phyloP scores from a whole-genome alignment of 2,113 vertebrate genomes.

The Emydura subglobosa region DNA sequence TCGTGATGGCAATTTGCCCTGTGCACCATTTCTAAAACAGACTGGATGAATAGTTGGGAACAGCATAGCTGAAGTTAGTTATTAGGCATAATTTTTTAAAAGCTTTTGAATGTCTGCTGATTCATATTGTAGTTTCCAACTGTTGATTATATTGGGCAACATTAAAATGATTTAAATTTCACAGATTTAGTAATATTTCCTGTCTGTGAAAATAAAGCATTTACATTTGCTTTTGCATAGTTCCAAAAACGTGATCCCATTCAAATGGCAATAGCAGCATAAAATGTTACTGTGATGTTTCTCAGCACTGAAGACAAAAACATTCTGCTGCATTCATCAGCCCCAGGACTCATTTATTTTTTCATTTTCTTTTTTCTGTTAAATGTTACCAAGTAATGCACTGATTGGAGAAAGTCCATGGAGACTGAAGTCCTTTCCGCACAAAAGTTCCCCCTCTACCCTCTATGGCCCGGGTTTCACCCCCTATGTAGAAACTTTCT shows the following conservation, averaged over 20 bases:
- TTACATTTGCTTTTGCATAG: conserved; percentile 35
- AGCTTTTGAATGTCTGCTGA: conserved; percentile 31
- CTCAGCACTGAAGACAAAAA: conserved; percentile 19
- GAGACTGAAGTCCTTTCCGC: neutral
- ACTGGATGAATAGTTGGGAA: neutral
- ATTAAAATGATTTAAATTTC: conserved; percentile 47
- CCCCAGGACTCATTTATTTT: neutral
- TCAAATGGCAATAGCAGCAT: conserved; percentile 39
- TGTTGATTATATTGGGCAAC: conserved; percentile 57
- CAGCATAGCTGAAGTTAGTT: neutral
- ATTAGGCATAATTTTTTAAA: neutral
- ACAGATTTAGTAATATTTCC: conserved; percentile 61
- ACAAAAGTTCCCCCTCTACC: conserved; percentile 2
- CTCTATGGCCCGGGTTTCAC: neutral
- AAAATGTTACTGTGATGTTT: conserved; percentile 36
- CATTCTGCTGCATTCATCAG: conserved; percentile 1
- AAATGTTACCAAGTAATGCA: conserved; percentile 26
- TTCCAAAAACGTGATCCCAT: conserved; percentile 45
- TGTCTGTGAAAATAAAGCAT: conserved; percentile 53
- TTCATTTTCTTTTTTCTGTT: conserved; percentile 11
- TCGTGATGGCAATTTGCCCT: neutral
- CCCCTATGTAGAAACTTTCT: neutral
- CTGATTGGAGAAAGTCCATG: neutral
- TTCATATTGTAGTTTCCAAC: conserved; percentile 58
- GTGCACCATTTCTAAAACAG: neutral